These are phyloP conservation scores for Blennius ocellaris DNA, from an alignment of 2,113 vertebrate species.

Conservation along the genomic window DNA sequence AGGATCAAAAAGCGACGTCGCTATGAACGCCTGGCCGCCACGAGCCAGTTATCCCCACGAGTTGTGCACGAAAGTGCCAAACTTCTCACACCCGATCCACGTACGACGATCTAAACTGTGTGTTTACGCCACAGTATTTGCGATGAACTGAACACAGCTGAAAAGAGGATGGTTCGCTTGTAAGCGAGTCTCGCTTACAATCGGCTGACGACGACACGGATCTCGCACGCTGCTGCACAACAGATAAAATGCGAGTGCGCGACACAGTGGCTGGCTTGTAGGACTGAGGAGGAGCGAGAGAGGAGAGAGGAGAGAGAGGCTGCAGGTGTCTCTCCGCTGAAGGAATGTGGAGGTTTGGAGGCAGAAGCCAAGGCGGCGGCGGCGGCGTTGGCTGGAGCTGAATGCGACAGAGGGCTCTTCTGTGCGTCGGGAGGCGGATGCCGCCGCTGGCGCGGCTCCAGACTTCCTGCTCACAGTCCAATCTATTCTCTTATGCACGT, in stretches of 20 bases:
- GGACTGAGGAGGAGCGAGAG: too few relatives aligned
- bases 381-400: constrained; percentile 61
- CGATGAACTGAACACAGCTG: too few relatives aligned
- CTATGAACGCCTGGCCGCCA: too few relatives aligned
- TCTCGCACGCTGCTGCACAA: background rate
- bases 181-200: background rate
- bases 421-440: constrained; percentile 66
- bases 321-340: constrained; percentile 70
- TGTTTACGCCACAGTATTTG: too few relatives aligned
- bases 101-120: too few relatives aligned
- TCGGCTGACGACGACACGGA: constrained; percentile 22
- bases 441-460: constrained; percentile 71
- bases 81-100: too few relatives aligned
- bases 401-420: constrained; percentile 66
- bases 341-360: constrained; percentile 46
- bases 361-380: constrained; percentile 56
- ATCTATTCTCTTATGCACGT: constrained; percentile 75
- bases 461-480: constrained; percentile 78
- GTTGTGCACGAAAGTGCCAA: too few relatives aligned
- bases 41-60: too few relatives aligned
- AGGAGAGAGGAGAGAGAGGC: background rate
- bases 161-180: too few relatives aligned
- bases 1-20: too few relatives aligned
- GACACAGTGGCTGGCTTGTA: constrained; percentile 42
- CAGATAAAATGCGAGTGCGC: background rate